Evolutionary conservation across 2,888 invertebrate species (phyloP), one percentile per base, ranked within the genome.

Genomic region (Leptodirus hochenwartii): DNA sequence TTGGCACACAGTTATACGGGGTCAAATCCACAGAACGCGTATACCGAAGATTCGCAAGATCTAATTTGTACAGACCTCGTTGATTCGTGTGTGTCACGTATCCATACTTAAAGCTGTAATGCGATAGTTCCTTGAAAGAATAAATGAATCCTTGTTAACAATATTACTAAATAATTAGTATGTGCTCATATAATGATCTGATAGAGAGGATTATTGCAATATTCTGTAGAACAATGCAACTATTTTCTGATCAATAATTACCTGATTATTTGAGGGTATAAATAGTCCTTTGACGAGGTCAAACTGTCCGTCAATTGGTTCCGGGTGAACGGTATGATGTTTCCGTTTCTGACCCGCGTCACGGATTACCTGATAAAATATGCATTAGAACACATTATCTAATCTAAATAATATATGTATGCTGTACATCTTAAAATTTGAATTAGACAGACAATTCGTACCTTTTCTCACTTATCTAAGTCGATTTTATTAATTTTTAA

Each of bases 231-330:
- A 9, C 8, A 24, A 9, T 9, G 11, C 8, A 24, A 24, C 10
- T 14, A 10, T 29, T 22, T 14, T 12, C 10, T 29, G 4, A 10
- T 12, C 14, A 4, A 8, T 6, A 31, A 37, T 37, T 43, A 66
- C 66, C 54, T 66, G 63, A 34, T 53, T 51, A 14, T 61, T 49
- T 11, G 66, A 63, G 4, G 71, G 72, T 37, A 72, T 62, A 47
- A 66, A 71, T 15, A 73, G 53, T 31, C 65, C 63, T 40, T 64
- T 61, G 4, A 77, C 75, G 41, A 75, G 58, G 53, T 78, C 77
- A 49, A 77, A 77, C 47, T 75, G 72, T 9, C 75, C 74, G 43
- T 76, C 75, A 24, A 78, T 72, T 1, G 77, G 76, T 46, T 77
- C 72, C 2, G 73, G 72, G 47, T 74, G 73, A 2, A 73, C 70